Evolutionary conservation across 2,888 invertebrate genomes (phyloP).

Genomic region (Tridacna gigas): DNA sequence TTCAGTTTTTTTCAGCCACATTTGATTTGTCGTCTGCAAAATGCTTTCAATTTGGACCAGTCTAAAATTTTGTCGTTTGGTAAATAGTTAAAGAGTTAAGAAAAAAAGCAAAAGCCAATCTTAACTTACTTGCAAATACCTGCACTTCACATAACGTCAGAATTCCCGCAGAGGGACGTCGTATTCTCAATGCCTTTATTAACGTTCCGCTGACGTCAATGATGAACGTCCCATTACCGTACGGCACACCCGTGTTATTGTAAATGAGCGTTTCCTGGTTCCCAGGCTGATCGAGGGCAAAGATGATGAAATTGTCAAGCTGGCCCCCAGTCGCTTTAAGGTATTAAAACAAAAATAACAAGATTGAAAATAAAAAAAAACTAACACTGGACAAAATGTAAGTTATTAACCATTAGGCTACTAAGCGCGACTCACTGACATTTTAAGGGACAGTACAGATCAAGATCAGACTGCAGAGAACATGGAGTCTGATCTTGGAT

Average conservation of each 20-base stretch:
- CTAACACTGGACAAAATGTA: too few species aligned
- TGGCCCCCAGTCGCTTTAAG: background rate
- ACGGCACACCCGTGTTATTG: constrained; percentile 2
- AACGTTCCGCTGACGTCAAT: background rate
- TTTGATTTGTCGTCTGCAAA: too few species aligned
- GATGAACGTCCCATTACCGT: constrained; percentile 19
- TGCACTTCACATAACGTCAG: constrained; percentile 31
- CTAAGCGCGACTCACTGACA: too few species aligned
- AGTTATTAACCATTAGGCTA: too few species aligned
- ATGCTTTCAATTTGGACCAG: too few species aligned
- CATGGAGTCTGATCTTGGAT: too few species aligned
- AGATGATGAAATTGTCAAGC: constrained; percentile 4
- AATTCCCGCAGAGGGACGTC: constrained; percentile 10
- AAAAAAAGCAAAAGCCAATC: background rate
- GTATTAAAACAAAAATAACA: too few species aligned
- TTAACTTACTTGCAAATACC: constrained; percentile 12
- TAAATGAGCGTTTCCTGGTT: constrained; percentile 2
- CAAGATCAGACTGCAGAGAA: too few species aligned
- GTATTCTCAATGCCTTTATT: background rate
- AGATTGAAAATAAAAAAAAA: too few species aligned
- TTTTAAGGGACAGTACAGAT: too few species aligned
- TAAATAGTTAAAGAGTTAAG: background rate
- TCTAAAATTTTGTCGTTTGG: too few species aligned
- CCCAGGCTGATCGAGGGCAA: background rate
- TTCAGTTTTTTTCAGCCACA: too few species aligned